Conservation (phyloP, 2,113 vertebrate genomes). For the Pao palembangensis region DNA sequence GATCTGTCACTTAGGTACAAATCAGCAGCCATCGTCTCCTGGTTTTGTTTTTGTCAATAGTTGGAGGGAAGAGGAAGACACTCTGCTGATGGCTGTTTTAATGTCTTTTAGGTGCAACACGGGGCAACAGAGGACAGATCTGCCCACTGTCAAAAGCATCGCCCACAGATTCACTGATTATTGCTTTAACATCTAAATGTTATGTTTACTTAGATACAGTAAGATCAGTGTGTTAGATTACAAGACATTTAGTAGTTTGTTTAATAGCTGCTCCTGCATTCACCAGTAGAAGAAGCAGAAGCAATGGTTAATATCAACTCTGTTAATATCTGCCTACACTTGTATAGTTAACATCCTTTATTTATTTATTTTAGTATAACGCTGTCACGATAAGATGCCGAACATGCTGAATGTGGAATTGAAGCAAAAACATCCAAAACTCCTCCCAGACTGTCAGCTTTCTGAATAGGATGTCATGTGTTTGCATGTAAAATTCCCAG, state of each 20-base stretch:
- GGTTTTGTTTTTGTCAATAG: constrained; percentile 68
- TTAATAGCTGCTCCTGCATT: constrained; percentile 9
- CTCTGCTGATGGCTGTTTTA: constrained; percentile 61
- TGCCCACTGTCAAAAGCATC: constrained; percentile 48
- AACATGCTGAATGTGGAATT: constrained; percentile 36
- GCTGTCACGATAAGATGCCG: constrained; percentile 9
- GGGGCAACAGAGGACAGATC: constrained; percentile 46
- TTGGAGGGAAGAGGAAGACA: constrained; percentile 52
- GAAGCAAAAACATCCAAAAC: constrained; percentile 38
- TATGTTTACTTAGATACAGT: constrained; percentile 6
- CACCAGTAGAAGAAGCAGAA: constrained; percentile 4
- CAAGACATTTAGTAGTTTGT: background rate
- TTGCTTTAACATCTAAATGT: constrained; percentile 18
- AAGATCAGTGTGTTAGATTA: background rate
- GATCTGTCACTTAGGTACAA: constrained; percentile 55
- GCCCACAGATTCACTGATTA: constrained; percentile 23
- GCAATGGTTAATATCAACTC: too few relatives aligned
- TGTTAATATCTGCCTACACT: too few relatives aligned
- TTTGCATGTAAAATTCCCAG: background rate
- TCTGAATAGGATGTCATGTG: background rate
- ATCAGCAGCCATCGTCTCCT: constrained; percentile 59
- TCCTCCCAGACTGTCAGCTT: constrained; percentile 10
- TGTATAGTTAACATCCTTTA: too few relatives aligned
- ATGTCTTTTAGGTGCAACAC: constrained; percentile 65
- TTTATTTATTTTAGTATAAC: background rate